Percentiles rank a stretch among this genome's conserved stretches.
Evolutionary conservation across 2,797 vertebrate genomes (phyloP).

Genomic region (Clamator glandarius): DNA sequence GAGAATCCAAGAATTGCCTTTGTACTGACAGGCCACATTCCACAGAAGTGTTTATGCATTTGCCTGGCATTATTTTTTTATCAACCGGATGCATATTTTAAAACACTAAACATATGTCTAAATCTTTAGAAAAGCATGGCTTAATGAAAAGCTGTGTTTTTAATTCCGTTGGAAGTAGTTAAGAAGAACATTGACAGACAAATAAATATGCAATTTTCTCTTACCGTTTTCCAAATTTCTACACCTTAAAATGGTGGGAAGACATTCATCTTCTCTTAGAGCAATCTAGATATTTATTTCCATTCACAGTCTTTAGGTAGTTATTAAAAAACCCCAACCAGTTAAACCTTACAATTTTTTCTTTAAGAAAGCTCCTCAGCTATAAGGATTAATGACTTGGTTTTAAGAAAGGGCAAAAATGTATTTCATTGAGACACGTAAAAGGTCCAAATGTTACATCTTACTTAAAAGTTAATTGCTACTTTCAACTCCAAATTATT

Average conservation of each 20-base stretch:
- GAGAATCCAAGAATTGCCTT: neutral
- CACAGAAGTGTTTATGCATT: neutral
- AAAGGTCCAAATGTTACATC: neutral
- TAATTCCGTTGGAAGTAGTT: neutral
- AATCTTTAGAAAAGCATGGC: neutral
- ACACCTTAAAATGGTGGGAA: neutral
- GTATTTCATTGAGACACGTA: neutral
- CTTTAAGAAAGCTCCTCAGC: neutral
- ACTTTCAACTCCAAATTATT: neutral
- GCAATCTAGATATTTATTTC: constrained; percentile 16
- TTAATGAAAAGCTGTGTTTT: neutral
- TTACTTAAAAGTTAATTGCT: neutral
- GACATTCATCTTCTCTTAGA: neutral
- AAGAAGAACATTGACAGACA: neutral
- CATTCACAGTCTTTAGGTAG: neutral
- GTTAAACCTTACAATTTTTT: neutral
- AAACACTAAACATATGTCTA: neutral
- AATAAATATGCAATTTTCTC: neutral
- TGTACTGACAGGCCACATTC: neutral
- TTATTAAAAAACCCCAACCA: neutral
- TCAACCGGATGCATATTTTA: neutral
- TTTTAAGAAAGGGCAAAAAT: neutral
- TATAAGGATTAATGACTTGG: neutral
- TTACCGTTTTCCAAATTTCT: neutral
- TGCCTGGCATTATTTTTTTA: neutral